phyloP scores from a whole-genome alignment of 30 jellyfish, hydroid and myxozoan genomes.

The Haliclystus octoradiatus region DNA sequence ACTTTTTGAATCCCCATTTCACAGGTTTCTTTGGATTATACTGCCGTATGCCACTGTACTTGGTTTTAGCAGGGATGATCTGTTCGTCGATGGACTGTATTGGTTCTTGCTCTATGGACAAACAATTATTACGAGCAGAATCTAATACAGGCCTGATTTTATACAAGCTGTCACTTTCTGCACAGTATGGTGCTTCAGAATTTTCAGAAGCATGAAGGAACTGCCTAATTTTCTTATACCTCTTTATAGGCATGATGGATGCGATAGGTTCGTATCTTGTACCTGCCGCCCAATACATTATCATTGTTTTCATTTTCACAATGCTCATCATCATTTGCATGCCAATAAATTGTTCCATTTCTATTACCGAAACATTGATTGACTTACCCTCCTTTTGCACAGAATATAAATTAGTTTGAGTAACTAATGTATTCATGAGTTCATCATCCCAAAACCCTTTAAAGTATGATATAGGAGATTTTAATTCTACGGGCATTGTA shows the following conservation, averaged over 20 bases:
- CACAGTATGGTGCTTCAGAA: conserved; percentile 7
- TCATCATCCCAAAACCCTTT: conserved; percentile 14
- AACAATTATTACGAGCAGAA: conserved; percentile 15
- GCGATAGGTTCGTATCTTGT: conserved; percentile 40
- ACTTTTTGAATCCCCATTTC: conserved; percentile 55
- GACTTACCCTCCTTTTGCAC: no score
- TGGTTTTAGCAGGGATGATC: conserved; percentile 41
- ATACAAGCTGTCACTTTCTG: conserved; percentile 26
- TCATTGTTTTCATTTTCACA: conserved; percentile 17
- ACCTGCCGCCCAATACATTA: conserved; percentile 36
- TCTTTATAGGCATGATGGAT: conserved; percentile 32
- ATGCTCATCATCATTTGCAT: conserved; percentile 47
- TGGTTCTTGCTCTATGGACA: conserved; percentile 31
- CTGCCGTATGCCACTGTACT: conserved; percentile 36
- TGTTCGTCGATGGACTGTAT: conserved; percentile 43
- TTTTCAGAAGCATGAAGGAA: conserved; percentile 31
- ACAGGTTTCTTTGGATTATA: conserved; percentile 45
- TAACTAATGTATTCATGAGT: conserved; percentile 12
- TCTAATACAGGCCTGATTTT: conserved; percentile 40
- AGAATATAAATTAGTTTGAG: conserved; percentile 41
- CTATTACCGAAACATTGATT: no score
- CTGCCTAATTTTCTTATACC: conserved; percentile 20
- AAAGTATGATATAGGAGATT: conserved; percentile 15
- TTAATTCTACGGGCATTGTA: background rate
- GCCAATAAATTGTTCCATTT: conserved; percentile 30